phyloP scores from a whole-genome alignment of 2,797 vertebrate species.

The Pangasius sanitwongsei region DNA sequence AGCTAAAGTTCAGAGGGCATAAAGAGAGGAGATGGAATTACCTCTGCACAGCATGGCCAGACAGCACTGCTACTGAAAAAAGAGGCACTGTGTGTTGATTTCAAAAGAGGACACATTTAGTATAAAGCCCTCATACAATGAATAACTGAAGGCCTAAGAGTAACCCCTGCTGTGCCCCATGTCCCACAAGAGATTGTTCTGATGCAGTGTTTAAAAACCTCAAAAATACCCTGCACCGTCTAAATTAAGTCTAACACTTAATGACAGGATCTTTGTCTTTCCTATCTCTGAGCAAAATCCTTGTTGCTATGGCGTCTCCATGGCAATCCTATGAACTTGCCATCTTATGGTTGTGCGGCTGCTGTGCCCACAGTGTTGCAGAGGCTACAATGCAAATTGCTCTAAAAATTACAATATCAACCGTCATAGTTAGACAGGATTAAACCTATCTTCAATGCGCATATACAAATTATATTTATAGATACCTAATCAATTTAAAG shows the following conservation, averaged over 20 bases:
- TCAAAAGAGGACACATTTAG: not conserved
- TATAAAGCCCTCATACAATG: not conserved
- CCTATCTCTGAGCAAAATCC: conserved; percentile 59
- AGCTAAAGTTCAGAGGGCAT: conserved; percentile 5
- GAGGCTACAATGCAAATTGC: conserved; percentile 40
- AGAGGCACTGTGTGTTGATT: not conserved
- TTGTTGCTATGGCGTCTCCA: conserved; percentile 69
- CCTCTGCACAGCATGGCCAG: conserved; percentile 8
- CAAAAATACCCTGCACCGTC: conserved; percentile 22
- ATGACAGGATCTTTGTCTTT: conserved; percentile 54
- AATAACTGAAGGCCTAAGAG: conserved; percentile 24
- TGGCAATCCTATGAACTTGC: conserved; percentile 62
- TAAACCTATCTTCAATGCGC: not conserved
- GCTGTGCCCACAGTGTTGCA: conserved; percentile 43
- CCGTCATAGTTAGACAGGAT: conserved; percentile 3
- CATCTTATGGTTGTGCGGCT: conserved; percentile 54
- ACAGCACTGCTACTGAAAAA: not conserved
- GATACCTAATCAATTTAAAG: not conserved
- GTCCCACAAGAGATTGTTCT: conserved; percentile 5
- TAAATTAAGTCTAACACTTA: conserved; percentile 47
- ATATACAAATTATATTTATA: not conserved
- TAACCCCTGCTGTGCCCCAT: conserved; percentile 16
- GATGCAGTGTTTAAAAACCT: conserved; percentile 32
- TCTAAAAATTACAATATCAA: conserved; percentile 23
- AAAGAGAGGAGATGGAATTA: not conserved